Conservation (phyloP, 2,888 invertebrate genomes). For the Hyles lineata region DNA sequence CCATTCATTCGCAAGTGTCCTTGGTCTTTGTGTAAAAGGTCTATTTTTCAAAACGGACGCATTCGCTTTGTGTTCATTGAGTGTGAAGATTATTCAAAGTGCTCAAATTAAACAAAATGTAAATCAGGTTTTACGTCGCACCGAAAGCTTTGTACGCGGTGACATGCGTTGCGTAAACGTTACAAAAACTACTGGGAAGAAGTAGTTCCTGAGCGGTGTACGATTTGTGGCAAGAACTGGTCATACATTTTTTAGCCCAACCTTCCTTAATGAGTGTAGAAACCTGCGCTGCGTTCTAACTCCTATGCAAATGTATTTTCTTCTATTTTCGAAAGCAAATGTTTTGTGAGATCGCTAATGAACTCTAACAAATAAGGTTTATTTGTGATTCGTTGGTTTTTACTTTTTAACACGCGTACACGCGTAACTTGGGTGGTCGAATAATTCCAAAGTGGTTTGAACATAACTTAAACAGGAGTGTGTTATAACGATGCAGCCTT, state of each 20-base stretch:
- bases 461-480: neutral
- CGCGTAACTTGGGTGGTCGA: constrained; percentile 30
- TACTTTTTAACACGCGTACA: constrained; percentile 47
- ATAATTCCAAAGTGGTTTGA: constrained; percentile 10
- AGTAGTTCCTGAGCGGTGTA: constrained; percentile 7
- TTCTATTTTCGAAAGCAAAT: constrained; percentile 72
- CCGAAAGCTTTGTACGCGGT: constrained; percentile 12
- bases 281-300: constrained; percentile 63
- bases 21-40: constrained; percentile 22
- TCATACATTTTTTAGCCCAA: constrained; percentile 49
- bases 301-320: constrained; percentile 77
- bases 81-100: constrained; percentile 9
- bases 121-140: constrained; percentile 6
- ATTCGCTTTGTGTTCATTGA: neutral
- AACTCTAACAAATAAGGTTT: constrained; percentile 49
- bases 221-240: constrained; percentile 19
- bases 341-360: constrained; percentile 60
- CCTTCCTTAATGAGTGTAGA: constrained; percentile 78
- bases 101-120: constrained; percentile 18
- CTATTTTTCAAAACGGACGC: constrained; percentile 26
- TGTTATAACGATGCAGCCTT: neutral
- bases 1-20: constrained; percentile 14
- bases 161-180: constrained; percentile 16
- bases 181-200: constrained; percentile 18
- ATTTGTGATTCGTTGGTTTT: constrained; percentile 51